Evolutionary conservation across 2,113 vertebrate genomes (phyloP).

Genomic region (Hydrolagus affinis): DNA sequence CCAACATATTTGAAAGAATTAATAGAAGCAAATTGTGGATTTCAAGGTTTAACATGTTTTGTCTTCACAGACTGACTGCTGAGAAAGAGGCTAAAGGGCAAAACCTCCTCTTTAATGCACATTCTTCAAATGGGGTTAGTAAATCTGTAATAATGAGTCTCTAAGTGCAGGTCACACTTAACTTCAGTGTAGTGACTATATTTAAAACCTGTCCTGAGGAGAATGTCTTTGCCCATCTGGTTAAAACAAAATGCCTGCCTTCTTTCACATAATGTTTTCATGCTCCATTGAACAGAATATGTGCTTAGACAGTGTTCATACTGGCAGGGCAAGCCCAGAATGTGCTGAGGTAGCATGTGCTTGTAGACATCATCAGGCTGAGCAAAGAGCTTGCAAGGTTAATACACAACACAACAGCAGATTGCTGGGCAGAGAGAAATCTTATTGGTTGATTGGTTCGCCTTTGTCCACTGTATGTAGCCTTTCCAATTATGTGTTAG

Average conservation of each 20-base stretch:
- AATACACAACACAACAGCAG: too few species aligned
- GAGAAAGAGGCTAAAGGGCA: neutral
- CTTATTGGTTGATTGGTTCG: too few species aligned
- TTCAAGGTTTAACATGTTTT: neutral
- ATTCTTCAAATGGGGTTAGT: neutral
- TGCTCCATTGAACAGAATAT: conserved; percentile 1
- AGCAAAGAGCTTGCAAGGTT: neutral
- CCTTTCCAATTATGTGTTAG: too few species aligned
- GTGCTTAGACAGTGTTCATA: neutral
- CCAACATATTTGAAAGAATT: neutral
- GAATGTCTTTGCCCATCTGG: neutral
- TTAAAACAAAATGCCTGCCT: neutral
- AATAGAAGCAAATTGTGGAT: too few species aligned
- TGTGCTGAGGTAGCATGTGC: neutral
- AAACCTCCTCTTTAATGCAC: neutral
- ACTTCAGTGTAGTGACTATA: neutral
- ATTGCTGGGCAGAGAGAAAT: too few species aligned
- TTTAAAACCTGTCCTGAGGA: neutral
- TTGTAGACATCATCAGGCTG: neutral
- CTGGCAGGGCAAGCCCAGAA: neutral
- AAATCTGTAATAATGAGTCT: neutral
- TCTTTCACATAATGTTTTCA: neutral
- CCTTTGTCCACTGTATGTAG: too few species aligned
- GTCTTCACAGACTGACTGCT: neutral
- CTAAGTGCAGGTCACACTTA: neutral